Base-by-base conservation (phyloP, 1,140 invertebrate species). In the Drosophila pallidifrons region DNA sequence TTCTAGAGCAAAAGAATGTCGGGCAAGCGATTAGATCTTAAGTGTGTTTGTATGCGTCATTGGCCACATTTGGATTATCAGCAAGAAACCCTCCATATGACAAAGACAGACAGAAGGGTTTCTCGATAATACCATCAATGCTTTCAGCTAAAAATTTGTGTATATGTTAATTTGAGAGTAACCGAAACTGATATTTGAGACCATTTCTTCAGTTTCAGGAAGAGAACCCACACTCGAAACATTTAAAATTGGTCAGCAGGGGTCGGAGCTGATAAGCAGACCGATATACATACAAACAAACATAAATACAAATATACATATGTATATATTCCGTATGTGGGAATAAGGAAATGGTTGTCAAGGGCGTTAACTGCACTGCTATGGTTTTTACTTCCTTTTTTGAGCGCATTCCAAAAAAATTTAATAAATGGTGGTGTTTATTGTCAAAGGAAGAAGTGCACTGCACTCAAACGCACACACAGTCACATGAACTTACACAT, bases 321-420 rank as follows among this genome's bases (percentile, higher is more conserved):
- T 25, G 30, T 58, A 32, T 51, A 16, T n/a, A 46, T 10, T n/a
- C 45, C 38, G 20, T 43, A 46, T 32, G 25, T 51, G 41, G 3
- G 16, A 15, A 58, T 47, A 58, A 43, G 57, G 32, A 67, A 81
- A 86, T 65, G 80, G 83, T 87, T 87, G 83, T 80, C 82, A 88
- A 83, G 80, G 85, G 83, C 74, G 83, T 87, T 88, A 80, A 70
- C 35, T 64, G 52, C 60, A 70, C 59, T 75, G 67, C 83, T 61
- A 64, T 46, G 74, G 67, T 20, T 57, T 68, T 69, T 68, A 10
- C 10, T 69, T 68, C 15, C 52, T 69, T 64, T 43, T 43, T 69
- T 69, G 45, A 59, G 54, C 43, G 61, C 46, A 75, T 63, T 70
- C 72, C 71, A 69, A 60, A 76, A 76, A 87, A 81, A 82, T 60